A percentile compares a stretch with the other conserved stretches of the same genome.
phyloP scores from a whole-genome alignment of 2,797 vertebrate genomes.

The Huso huso region DNA sequence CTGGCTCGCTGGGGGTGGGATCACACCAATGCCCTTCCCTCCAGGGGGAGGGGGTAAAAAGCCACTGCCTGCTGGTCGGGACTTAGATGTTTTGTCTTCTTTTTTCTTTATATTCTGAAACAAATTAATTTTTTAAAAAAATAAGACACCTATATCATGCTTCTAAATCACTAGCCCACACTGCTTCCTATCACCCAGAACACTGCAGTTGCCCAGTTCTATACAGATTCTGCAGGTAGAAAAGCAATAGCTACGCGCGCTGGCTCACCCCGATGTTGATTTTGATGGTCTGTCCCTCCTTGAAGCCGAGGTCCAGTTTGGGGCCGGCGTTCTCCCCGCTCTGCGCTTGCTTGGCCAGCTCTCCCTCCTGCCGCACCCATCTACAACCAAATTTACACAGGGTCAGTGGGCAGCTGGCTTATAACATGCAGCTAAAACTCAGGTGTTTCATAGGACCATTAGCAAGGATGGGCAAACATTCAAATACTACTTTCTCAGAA shows the following conservation, averaged over 20 bases:
- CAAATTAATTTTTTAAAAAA: too few relatives aligned
- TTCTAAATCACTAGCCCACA: too few relatives aligned
- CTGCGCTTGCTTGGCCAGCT: conserved; percentile 75
- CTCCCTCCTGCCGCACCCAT: conserved; percentile 90
- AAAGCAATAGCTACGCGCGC: too few relatives aligned
- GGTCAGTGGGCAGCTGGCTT: too few relatives aligned
- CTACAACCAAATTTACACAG: conserved; percentile 39
- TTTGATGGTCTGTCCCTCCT: conserved; percentile 96
- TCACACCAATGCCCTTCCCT: conserved; percentile 44
- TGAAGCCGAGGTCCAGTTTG: conserved; percentile 89
- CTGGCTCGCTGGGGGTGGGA: conserved; percentile 40
- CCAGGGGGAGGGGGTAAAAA: conserved; percentile 82
- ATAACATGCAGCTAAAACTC: too few relatives aligned
- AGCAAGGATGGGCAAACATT: too few relatives aligned
- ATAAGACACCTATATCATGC: too few relatives aligned
- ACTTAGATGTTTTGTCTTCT: conserved; percentile 59
- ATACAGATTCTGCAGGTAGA: too few relatives aligned
- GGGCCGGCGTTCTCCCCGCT: conserved; percentile 62
- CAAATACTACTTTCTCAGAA: too few relatives aligned
- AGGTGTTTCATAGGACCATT: too few relatives aligned
- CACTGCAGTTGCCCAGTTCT: too few relatives aligned
- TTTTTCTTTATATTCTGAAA: conserved; percentile 85
- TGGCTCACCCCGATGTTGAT: conserved; percentile 84
- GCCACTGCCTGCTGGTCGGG: conserved; percentile 43
- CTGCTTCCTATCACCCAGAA: too few relatives aligned